These are phyloP conservation scores for Stratiolaelaps scimitus DNA, from an alignment of 1,140 invertebrate species.

Conservation along the genomic window DNA sequence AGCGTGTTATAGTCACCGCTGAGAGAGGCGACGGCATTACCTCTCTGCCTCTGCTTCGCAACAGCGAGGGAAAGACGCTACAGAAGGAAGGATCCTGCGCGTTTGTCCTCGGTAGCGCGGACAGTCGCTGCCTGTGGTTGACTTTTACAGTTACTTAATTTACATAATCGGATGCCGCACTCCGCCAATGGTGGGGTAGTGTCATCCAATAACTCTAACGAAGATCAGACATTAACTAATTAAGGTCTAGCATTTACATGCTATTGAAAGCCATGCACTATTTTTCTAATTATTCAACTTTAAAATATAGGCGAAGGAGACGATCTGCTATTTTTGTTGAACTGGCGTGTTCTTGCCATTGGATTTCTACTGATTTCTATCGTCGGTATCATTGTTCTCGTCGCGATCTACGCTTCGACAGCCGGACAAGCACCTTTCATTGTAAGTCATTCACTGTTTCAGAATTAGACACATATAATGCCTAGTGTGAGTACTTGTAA, in stretches of 20 bases:
- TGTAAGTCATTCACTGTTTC: not conserved
- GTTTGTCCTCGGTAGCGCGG: no score
- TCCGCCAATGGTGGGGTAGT: not conserved
- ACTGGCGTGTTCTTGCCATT: conserved; percentile 6
- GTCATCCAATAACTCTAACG: not conserved
- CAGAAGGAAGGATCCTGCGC: no score
- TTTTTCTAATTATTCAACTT: not conserved
- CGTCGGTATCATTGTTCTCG: not conserved
- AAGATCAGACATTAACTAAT: not conserved
- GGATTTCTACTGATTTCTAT: not conserved
- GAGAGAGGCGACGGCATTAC: no score
- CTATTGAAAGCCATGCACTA: not conserved
- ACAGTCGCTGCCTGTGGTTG: no score
- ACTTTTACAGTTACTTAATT: not conserved
- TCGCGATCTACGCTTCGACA: not conserved
- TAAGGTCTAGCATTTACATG: not conserved
- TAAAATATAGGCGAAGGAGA: not conserved
- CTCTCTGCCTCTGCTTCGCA: no score
- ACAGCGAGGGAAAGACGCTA: no score
- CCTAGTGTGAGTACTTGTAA: no score
- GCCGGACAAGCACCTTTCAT: conserved; percentile 7
- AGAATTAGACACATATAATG: no score
- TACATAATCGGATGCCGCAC: not conserved
- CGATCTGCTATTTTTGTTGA: conserved; percentile 15
- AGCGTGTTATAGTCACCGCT: no score